phyloP scores from a whole-genome alignment of 53 echinoderm and acorn worm species.

The Mesocentrotus franciscanus region DNA sequence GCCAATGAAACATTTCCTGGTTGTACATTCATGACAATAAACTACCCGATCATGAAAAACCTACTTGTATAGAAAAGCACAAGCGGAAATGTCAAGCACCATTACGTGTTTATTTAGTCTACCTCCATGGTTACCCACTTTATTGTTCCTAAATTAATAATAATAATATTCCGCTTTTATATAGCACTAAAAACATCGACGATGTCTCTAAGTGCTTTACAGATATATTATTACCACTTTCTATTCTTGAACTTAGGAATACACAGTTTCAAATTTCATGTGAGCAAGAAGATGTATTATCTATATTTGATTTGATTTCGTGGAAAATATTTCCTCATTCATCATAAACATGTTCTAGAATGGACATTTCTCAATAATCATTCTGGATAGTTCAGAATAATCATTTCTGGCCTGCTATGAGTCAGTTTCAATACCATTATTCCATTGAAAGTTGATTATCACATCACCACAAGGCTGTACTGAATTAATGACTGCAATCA shows the following conservation, averaged over 20 bases:
- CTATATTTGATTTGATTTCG: background rate
- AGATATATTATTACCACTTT: background rate
- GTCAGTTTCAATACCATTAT: background rate
- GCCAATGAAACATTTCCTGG: background rate
- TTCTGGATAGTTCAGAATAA: too few relatives aligned
- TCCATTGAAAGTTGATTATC: background rate
- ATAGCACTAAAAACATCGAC: too few relatives aligned
- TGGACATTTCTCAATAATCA: background rate
- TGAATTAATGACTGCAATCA: background rate
- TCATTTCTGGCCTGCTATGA: background rate
- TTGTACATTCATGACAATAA: background rate
- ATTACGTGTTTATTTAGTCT: background rate
- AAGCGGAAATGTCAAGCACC: background rate
- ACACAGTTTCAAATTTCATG: background rate
- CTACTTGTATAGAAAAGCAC: background rate
- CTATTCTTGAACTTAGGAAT: background rate
- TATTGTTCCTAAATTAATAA: background rate
- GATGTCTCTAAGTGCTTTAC: too few relatives aligned
- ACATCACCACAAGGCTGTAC: background rate
- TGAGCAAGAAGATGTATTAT: background rate
- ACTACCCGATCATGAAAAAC: background rate
- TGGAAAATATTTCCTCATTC: background rate
- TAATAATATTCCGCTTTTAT: too few relatives aligned
- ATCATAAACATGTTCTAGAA: background rate
- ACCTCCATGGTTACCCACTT: background rate